Conservation (phyloP, 2,797 vertebrate species). For the Parauchenoglanis ngamensis region DNA sequence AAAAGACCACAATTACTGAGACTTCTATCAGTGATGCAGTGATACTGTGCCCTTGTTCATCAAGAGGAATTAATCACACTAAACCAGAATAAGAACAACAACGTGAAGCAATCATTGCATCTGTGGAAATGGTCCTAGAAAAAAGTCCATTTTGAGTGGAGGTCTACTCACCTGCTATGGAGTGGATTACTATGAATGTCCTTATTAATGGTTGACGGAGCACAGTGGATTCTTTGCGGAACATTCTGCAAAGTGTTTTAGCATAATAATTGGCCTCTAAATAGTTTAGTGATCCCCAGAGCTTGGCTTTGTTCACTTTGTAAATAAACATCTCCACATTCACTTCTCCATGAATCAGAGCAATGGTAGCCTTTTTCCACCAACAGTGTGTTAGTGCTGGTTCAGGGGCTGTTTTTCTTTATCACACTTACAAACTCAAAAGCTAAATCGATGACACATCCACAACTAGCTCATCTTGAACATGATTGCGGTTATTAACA, state of each 20-base stretch:
- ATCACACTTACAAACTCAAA: background rate
- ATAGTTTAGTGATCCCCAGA: conserved; percentile 12
- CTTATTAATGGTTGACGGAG: conserved; percentile 12
- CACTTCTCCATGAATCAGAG: background rate
- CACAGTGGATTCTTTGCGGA: conserved; percentile 23
- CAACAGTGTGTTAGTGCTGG: conserved; percentile 4
- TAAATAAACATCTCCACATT: conserved; percentile 13
- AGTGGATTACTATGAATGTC: conserved; percentile 2
- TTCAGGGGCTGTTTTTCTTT: background rate
- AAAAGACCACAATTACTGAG: conserved; percentile 35
- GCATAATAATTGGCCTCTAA: conserved; percentile 16
- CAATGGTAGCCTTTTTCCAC: conserved; percentile 14
- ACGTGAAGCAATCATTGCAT: conserved; percentile 11
- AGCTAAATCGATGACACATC: background rate
- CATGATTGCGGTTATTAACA: background rate
- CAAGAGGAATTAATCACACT: conserved; percentile 3
- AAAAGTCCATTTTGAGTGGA: background rate
- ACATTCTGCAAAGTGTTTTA: conserved; percentile 12
- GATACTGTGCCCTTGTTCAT: conserved; percentile 28
- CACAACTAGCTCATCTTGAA: background rate
- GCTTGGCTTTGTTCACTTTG: conserved; percentile 9
- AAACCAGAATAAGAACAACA: conserved; percentile 11
- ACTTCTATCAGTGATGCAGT: conserved; percentile 5
- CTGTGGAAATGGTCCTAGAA: conserved; percentile 1
- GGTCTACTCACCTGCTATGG: background rate